Evolutionary conservation across 2,113 vertebrate species (phyloP), one percentile per base, ranked within the genome.

Genomic region (Cheilinus undulatus): DNA sequence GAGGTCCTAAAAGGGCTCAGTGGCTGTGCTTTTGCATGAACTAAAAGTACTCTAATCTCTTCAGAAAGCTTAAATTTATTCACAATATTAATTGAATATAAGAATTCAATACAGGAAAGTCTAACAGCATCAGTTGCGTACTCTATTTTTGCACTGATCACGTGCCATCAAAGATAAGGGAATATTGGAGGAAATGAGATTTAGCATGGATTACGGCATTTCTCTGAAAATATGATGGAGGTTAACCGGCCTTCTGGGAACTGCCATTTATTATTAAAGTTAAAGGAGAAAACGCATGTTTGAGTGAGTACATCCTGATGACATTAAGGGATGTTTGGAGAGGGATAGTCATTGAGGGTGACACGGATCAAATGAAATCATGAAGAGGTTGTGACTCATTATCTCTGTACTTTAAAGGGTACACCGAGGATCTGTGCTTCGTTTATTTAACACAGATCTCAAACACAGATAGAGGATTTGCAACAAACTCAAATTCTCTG

Each of bases 151-250:
- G 51, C 40, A 23, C 32, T 76, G 84, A 85, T 82, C 67, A 74
- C 11, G 14, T 32, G 20, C 61, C 54, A 54, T 75, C 13, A 61
- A 20, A 74, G 74, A 71, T 70, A 77, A 52, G 22, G 8, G 26
- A 70, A 82, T 75, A 72, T 74, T 69, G 59, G 46, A 65, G 28
- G 24, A 86, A 87, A 88, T 80, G 40, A 73, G 88, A 90, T 87
- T 81, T 64, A 58, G 24, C 19, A 28, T 56, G 77, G 87, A 89
- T 91, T 89, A 88, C 19, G 22, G 46, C 53, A 48, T 82, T 89
- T 87, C 71, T 77, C 63, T 80, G 80, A 83, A 90, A 88, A 86
- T 79, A 73, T 66, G 54, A 78, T 67, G 43, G 46, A 50, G 69
- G 62, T 65, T 60, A 36, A 58, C 34, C 3, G 34, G 74, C 63